Conservation (phyloP, 2,113 vertebrate species). For the Arizona elegans region DNA sequence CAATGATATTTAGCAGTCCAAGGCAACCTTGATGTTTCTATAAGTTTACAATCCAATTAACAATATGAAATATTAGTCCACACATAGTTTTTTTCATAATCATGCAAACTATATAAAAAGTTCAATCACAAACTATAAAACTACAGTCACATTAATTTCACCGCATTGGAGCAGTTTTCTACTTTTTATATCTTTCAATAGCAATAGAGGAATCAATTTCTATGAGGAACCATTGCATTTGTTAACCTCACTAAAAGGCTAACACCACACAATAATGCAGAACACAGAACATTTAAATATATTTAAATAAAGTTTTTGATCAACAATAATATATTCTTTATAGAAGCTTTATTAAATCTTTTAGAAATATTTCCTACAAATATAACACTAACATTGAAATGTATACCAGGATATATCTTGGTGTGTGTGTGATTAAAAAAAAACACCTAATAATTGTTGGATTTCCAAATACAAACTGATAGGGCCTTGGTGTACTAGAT, state of each 20-base stretch:
- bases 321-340: constrained; percentile 23
- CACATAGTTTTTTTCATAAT: constrained; percentile 10
- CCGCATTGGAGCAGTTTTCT: constrained; percentile 24
- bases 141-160: constrained; percentile 27
- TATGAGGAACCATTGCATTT: not conserved
- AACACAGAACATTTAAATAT: not conserved
- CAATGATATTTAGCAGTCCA: constrained; percentile 19
- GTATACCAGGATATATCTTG: constrained; percentile 30
- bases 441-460: not conserved
- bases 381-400: constrained; percentile 62
- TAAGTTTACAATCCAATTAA: constrained; percentile 34
- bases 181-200: constrained; percentile 16
- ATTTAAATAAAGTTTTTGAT: not conserved
- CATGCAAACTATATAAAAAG: constrained; percentile 5
- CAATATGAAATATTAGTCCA: constrained; percentile 8
- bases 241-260: not conserved
- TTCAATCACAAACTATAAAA: constrained; percentile 22
- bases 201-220: constrained; percentile 23
- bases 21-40: constrained; percentile 4
- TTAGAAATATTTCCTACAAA: constrained; percentile 60
- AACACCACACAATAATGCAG: not conserved
- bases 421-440: too few species aligned
- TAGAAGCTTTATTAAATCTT: constrained; percentile 41
- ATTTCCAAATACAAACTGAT: not conserved
- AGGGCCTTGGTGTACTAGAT: not conserved